Conservation (phyloP, 2,888 invertebrate species). For the Epinotia bilunana region DNA sequence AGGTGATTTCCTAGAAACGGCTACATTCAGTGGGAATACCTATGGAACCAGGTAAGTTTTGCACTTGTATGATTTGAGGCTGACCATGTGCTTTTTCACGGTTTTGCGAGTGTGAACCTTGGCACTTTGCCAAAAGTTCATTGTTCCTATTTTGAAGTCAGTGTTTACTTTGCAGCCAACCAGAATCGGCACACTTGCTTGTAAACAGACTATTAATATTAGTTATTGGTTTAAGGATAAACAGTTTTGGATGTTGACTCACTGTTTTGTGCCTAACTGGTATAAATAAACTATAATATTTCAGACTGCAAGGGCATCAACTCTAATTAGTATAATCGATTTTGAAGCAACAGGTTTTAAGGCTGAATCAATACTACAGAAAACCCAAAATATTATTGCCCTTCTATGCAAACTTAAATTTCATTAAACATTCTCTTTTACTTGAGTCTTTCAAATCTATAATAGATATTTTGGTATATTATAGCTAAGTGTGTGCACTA, state of each 20-base stretch:
- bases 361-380: too few relatives aligned
- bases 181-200: conserved; percentile 27
- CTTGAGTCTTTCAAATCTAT: too few relatives aligned
- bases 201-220: conserved; percentile 35
- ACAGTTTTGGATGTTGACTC: conserved; percentile 13
- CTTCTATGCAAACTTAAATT: too few relatives aligned
- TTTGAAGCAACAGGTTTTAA: too few relatives aligned
- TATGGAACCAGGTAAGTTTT: conserved; percentile 95
- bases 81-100: conserved; percentile 77
- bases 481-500: too few relatives aligned
- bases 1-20: conserved; percentile 96
- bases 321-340: too few relatives aligned
- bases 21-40: conserved; percentile 95
- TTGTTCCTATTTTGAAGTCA: conserved; percentile 58
- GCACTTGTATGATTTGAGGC: conserved; percentile 48
- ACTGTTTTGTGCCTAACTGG: conserved; percentile 6
- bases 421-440: too few relatives aligned
- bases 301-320: too few relatives aligned
- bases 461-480: too few relatives aligned
- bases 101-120: conserved; percentile 55
- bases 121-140: conserved; percentile 62
- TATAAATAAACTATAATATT: not conserved
- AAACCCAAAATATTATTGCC: too few relatives aligned
- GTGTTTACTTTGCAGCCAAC: conserved; percentile 60
- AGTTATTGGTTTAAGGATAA: conserved; percentile 4